Base-by-base conservation (phyloP, 2,888 invertebrate genomes). In the Rosalia funebris region DNA sequence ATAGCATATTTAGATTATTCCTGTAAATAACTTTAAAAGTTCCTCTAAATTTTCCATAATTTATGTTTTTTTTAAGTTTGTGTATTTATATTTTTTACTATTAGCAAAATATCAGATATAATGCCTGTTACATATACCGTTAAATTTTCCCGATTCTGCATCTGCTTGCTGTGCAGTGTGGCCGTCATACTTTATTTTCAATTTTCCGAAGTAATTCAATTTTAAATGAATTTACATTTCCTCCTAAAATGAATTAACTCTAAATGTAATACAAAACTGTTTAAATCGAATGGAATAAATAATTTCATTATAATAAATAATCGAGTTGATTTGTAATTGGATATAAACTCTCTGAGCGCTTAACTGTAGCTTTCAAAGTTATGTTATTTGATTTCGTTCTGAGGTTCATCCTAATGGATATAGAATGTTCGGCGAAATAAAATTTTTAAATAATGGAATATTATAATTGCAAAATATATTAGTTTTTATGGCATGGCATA, bases 221-320 rank as follows among this genome's bases (percentile, higher is more conserved):
- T 50, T 37, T 20, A 37, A 53, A 56, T 47, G 15, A 47, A 48
- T 60, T 60, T 45, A 39, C 50, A 50, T 42, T 60, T 60, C 36
- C 15, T 36, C 14, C 48, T 37, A 60, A 55, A 39, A 48, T 55
- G 32, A 42, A 32, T 60, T 36, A 55, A 50, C 9, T 25, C 44
- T 55, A 31, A 52, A 56, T 46, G 45, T 54, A 20, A 39, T 48
- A 60, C 54, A 39, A 55, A 60, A 60, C 48, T 39, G 17, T 48
- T 50, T 48, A 9, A 58, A 52, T 58, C 50, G 37, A 62, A 55
- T 50, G 42, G 45, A 44, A 45, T 58, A 50, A 55, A 55, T 58
- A 58, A 62, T 54, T 58, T 55, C 45, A 62, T 62, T 62, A 58
- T 39, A 48, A 39, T 41, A 46, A 37, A 58, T 58, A 58, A 52